Evolutionary conservation across 2,888 invertebrate genomes (phyloP), one percentile per base, ranked within the genome.

Genomic region (Sarcophaga carnaria): DNA sequence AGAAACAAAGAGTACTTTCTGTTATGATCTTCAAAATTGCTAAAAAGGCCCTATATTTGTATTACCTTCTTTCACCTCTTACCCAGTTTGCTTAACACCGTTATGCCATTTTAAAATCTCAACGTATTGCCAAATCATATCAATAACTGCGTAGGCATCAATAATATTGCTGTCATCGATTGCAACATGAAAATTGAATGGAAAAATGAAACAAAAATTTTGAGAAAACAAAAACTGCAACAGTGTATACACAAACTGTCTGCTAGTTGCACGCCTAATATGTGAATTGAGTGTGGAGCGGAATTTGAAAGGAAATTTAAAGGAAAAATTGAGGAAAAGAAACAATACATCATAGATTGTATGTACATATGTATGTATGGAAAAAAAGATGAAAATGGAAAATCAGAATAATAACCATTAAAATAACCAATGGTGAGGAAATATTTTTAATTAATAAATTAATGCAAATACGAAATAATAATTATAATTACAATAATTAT

Each of bases 171-270:
- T 87, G 84, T 84, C 87, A 84, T 84, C 83, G 84, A 84, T 84
- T 87, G 81, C 87, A 84, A 87, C 84, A 84, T 84, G 54, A 71
- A 86, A 78, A 81, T 81, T 74, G 75, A 76, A 75, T 60, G 66
- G 27, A 79, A 64, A 85, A 80, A 72, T 60, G 63, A 64, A 67
- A 66, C 22, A 76, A 77, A 78, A 54, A 49, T 22, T 75, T 20
- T 14, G 70, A 59, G 37, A 82, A 81, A 62, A 83, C 59, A 25
- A 71, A 20, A 49, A 37, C 27, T 62, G 66, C 67, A 77, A 62
- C 60, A 27, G 64, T 27, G 64, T 83, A 25, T 20, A 63, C 60
- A 64, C 75, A 14, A 27, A 59, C 17, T 62, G 66, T n/a, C 47
- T 20, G 78, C n/a, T 80, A 70, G 85, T 75, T 81, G 78, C 60